Evolutionary conservation across 2,797 vertebrate genomes (phyloP), one percentile per base, ranked within the genome.

Genomic region (Trematocara caparti): DNA sequence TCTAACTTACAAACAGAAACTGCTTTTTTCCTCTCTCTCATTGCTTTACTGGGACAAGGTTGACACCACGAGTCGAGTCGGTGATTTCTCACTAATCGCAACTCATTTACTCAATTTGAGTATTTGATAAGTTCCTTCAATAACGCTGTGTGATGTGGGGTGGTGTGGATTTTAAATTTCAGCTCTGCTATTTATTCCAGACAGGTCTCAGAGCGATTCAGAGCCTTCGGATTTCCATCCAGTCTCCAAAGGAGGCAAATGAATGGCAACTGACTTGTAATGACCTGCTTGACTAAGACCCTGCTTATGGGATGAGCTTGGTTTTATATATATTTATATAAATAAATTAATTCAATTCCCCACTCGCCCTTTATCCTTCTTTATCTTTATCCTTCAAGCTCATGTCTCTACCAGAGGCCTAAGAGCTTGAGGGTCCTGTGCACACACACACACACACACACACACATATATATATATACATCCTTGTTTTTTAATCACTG

Each of bases 1-100:
- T 82, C 11, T 49, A 19, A 57, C 34, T 27, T 17, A 38, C 27
- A 55, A 83, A 82, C 3, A 24, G 36, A 79, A 84, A 83, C 49
- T 75, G 7, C 30, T 55, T n/a, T 24, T 3, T 24, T 57, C 4
- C 5, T 32, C 53, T 30, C 0, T 38, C 5, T 78, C 13, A 21
- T 9, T 71, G 17, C 21, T 36, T 40, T n/a, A 71, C 32, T 62
- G 8, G 48, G 50, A 75, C 19, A 40, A 3, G 24, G 14, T 5
- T 47, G 24, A 45, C 21, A 30, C 14, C 40, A n/a, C 6, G 1
- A 47, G 14, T 71, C 15, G 0, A 69, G 14, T 66, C 13, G 1
- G 21, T 69, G 64, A 43, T 66, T 66, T 43, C 19, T 40, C 59
- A 40, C 17, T 62, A 19, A 38, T 19, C 6, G 6, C n/a, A 62